These are phyloP conservation scores for Agrypnus murinus DNA, from an alignment of 2,888 invertebrate genomes.

Conservation along the genomic window DNA sequence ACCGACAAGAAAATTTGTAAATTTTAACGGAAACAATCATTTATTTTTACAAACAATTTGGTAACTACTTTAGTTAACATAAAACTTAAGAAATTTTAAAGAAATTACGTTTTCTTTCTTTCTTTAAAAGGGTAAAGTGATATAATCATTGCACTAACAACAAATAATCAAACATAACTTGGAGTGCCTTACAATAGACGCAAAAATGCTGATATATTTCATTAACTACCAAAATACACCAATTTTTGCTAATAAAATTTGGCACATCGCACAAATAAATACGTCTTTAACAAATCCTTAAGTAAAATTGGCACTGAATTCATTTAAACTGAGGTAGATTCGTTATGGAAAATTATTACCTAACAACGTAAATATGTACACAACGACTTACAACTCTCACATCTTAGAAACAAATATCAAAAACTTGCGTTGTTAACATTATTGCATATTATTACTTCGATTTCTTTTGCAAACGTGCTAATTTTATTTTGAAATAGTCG, in stretches of 20 bases:
- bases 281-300: slow-evolving; percentile 43
- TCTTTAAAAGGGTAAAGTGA: slow-evolving; percentile 13
- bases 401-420: slow-evolving; percentile 68
- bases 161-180: slow-evolving; percentile 39
- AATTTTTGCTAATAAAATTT: slow-evolving; percentile 50
- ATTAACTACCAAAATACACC: slow-evolving; percentile 42
- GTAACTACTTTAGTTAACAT: slow-evolving; percentile 58
- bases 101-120: slow-evolving; percentile 11
- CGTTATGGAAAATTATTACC: slow-evolving; percentile 68
- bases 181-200: slow-evolving; percentile 37
- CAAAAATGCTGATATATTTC: slow-evolving; percentile 38
- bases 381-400: slow-evolving; percentile 64
- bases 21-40: slow-evolving; percentile 58
- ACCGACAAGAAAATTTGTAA: slow-evolving; percentile 56
- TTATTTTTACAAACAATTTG: slow-evolving; percentile 57
- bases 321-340: slow-evolving; percentile 70
- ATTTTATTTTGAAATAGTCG: slow-evolving; percentile 43
- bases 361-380: slow-evolving; percentile 68
- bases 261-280: slow-evolving; percentile 52
- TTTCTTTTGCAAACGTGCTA: slow-evolving; percentile 47
- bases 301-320: slow-evolving; percentile 57
- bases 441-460: slow-evolving; percentile 64
- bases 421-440: slow-evolving; percentile 69
- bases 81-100: slow-evolving; percentile 40
- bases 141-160: slow-evolving; percentile 55